These are phyloP conservation scores for Cnemophilus loriae DNA, from an alignment of 2,113 vertebrate genomes.

Conservation along the genomic window DNA sequence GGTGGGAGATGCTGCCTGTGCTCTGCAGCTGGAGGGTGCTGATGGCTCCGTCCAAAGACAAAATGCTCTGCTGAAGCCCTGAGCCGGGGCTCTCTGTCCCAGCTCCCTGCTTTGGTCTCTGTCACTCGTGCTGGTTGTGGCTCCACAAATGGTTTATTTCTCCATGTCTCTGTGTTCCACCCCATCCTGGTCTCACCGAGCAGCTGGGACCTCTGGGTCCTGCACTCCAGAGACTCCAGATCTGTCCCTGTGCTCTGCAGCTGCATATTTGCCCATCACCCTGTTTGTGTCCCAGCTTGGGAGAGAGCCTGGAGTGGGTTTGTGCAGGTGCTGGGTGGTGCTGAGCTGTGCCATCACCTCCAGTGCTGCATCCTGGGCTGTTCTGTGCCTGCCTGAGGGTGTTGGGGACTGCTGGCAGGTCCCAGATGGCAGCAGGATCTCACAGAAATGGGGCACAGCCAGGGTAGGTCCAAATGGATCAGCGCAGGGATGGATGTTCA, in stretches of 20 bases:
- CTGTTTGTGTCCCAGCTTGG: not conserved
- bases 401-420: not conserved
- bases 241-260: not conserved
- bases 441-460: not conserved
- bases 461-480: rapidly evolving
- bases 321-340: not conserved
- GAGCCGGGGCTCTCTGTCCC: rapidly evolving
- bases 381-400: rapidly evolving
- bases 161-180: rapidly evolving
- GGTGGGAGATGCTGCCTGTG: not conserved
- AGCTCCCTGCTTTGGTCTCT: not conserved
- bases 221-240: not conserved
- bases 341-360: not conserved
- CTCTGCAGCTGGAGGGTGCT: not conserved
- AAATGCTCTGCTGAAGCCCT: not conserved
- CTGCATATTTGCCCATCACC: not conserved
- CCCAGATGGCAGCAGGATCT: not conserved
- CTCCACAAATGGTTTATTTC: not conserved
- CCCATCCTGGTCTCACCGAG: rapidly evolving
- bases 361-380: not conserved
- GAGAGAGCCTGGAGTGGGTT: rapidly evolving
- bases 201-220: not conserved
- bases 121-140: not conserved
- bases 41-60: rapidly evolving
- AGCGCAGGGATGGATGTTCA: rapidly evolving